Evolutionary conservation across 2,113 vertebrate genomes (phyloP), one percentile per base, ranked within the genome.

Genomic region (Galeopterus variegatus): DNA sequence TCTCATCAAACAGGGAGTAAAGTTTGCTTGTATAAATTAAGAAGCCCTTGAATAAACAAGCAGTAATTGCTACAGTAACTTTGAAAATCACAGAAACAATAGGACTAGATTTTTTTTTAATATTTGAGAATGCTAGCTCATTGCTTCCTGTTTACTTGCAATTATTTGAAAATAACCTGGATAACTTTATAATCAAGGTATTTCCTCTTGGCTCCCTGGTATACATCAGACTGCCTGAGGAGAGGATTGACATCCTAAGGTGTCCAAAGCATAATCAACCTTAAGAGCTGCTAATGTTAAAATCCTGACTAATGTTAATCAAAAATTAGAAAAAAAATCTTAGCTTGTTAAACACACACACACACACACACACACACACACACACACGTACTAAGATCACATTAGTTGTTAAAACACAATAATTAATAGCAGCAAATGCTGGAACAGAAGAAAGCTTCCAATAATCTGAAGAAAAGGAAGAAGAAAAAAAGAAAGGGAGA

Each of bases 131-230:
- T 98, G 98, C 97, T 97, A 97, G 97, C 97, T 98, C 92, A 64
- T 85, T 92, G 96, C 98, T 98, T 99, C 98, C 98, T 98, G 98
- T 98, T 99, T 99, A 98, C 98, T 98, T 98, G 98, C 96, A 99
- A 99, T 99, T 99, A 99, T 99, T 99, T 99, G 98, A 99, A 99
- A 99, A 99, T 99, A 99, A 98, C 98, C 98, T 98, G 97, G 98
- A 97, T 98, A 99, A 99, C 98, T 98, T 98, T 98, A 99, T 98
- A 99, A 99, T 99, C 98, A 99, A 99, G 98, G 98, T 98, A 98
- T 99, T 99, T 99, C 98, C 98, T 98, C 98, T 98, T 98, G 95
- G 98, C 98, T 99, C 98, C 98, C 98, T 98, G 98, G 98, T 98
- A 98, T 97, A 98, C 97, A 98, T 97, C 96, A 98, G 99, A 97